phyloP scores from a whole-genome alignment of 2,888 invertebrate species.

The Lepidochitona cinerea region DNA sequence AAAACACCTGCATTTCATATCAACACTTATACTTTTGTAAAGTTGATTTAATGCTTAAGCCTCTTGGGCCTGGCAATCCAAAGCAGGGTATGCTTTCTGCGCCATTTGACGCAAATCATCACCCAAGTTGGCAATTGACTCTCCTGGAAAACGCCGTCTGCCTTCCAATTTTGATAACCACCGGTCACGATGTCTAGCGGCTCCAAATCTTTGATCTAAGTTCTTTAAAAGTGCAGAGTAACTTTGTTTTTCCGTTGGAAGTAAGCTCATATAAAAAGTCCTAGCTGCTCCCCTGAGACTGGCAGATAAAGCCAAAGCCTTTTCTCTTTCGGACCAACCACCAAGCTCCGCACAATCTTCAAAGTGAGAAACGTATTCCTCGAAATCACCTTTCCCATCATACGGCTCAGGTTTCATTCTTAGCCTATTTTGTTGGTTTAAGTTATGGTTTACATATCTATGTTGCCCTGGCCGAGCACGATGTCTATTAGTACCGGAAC shows the following conservation, averaged over 20 bases:
- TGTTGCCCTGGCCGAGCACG: no score
- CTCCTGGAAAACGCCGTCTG: not conserved
- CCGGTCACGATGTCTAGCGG: not conserved
- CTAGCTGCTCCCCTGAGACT: not conserved
- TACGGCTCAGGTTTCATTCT: no score
- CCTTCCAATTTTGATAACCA: not conserved
- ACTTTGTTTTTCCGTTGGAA: not conserved
- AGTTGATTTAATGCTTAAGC: not conserved
- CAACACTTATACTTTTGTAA: no score
- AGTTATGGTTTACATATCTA: no score
- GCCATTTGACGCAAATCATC: not conserved
- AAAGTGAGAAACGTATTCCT: no score
- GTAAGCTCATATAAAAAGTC: no score
- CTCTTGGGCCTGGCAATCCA: no score
- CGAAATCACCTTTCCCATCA: no score
- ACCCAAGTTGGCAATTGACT: no score
- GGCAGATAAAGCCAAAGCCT: not conserved
- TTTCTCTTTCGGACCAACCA: not conserved
- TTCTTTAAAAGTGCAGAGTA: not conserved
- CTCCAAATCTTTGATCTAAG: not conserved
- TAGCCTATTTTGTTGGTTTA: no score
- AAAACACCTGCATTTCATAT: not conserved
- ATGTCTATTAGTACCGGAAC: no score
- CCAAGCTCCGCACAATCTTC: no score
- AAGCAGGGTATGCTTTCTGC: not conserved